Evolutionary conservation across 2,888 invertebrate species (phyloP), one percentile per base, ranked within the genome.

Genomic region (Oscheius onirici): DNA sequence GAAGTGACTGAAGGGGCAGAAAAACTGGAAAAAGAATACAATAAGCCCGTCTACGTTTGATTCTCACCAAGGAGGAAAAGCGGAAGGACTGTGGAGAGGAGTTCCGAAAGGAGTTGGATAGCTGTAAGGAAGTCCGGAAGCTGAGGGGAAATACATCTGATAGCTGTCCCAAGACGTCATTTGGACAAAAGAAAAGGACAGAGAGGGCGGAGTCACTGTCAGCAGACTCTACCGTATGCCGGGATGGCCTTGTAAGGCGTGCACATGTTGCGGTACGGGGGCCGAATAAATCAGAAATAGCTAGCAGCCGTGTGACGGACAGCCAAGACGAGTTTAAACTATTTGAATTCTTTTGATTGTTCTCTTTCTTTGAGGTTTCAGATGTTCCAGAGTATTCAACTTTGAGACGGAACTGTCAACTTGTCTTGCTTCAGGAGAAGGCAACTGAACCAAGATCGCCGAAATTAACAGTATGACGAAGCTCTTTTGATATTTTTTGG

Each of bases 71-170:
- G 65, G 74, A 15, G 74, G 73, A 60, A 75, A 78, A 24, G 69
- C 63, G 26, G 26, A 17, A 6, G 78, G 78, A 44, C 78, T 78
- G 58, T 78, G 78, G 17, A 78, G 72, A 15, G 78, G 78, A 24
- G 78, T 76, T 0, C 66, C 57, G 65, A 76, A 22, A 10, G 66
- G 66, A 28, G 66, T 66, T 3, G 66, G 46, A 51, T 68, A 68
- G 17, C 34, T 28, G n/a, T 68, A 68, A 8, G 57, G 46, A 15
- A 66, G 17, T 15, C 46, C 49, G 40, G 66, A 52, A 22, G 41
- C 34, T 15, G 55, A 20, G 17, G 68, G 57, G 22, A 68, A 57
- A 57, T 58, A 68, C 68, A 68, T 68, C 34, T 68, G 68, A 41
- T 68, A 68, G 20, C 34, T 55, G 46, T 68, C 68, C 68, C 68